phyloP scores from a whole-genome alignment of 2,797 vertebrate species.

The Margarornis squamiger region DNA sequence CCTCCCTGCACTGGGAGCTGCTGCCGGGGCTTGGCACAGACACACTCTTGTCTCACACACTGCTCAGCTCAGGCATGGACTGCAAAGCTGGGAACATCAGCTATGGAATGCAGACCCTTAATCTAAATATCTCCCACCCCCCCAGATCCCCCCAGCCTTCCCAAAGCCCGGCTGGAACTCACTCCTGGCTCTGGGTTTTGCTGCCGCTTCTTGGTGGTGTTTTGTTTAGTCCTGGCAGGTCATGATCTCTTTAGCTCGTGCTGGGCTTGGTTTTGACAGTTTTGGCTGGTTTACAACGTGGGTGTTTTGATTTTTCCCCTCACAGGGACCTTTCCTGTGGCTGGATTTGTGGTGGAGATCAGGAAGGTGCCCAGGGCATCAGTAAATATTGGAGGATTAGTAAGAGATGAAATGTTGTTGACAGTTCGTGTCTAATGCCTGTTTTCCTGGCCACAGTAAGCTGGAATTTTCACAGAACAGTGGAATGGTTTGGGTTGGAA shows the following conservation, averaged over 20 bases:
- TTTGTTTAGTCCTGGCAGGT: background rate
- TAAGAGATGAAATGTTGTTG: background rate
- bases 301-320: background rate
- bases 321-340: background rate
- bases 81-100: background rate
- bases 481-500: background rate
- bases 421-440: background rate
- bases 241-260: background rate
- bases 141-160: background rate
- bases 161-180: background rate
- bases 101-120: background rate
- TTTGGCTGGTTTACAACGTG: background rate
- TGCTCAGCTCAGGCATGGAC: background rate
- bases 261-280: background rate
- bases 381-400: background rate
- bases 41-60: rapidly evolving
- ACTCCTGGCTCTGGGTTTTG: background rate
- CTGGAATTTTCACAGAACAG: background rate
- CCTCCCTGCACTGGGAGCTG: background rate
- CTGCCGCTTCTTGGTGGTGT: background rate
- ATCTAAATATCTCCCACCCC: background rate
- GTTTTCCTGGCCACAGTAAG: background rate
- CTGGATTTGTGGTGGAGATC: background rate
- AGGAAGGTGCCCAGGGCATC: background rate
- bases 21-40: background rate